Conservation (phyloP, 1,140 invertebrate species). For the Temnothorax curvispinosus region DNA sequence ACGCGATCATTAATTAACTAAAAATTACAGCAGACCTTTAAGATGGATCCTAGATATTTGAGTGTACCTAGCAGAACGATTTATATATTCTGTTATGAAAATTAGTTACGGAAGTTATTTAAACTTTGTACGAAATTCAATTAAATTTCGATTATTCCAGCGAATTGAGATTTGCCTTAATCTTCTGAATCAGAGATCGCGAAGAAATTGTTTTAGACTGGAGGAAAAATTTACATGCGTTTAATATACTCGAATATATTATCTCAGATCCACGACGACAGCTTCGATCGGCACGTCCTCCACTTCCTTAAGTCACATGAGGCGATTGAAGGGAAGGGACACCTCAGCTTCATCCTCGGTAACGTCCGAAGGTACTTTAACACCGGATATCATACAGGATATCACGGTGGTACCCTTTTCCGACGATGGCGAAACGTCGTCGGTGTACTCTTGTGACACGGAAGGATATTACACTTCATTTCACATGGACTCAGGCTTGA, state of each 20-base stretch:
- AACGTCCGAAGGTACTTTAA: constrained; percentile 94
- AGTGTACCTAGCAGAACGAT: background rate
- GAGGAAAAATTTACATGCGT: background rate
- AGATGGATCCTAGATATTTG: background rate
- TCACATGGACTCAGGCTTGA: constrained; percentile 97
- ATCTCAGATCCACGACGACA: constrained; percentile 81
- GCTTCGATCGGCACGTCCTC: constrained; percentile 83
- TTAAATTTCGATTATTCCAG: background rate
- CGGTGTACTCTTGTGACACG: constrained; percentile 97
- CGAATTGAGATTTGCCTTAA: background rate
- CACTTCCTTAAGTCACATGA: constrained; percentile 80
- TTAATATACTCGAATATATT: constrained; percentile 69
- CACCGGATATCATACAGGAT: constrained; percentile 90
- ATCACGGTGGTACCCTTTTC: constrained; percentile 89
- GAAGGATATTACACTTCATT: constrained; percentile 99
- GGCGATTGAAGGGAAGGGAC: constrained; percentile 85
- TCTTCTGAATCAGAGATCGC: background rate
- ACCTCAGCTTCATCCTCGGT: constrained; percentile 93
- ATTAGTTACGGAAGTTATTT: background rate
- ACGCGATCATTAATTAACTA: background rate
- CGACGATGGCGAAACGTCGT: constrained; percentile 96
- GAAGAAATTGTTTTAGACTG: background rate
- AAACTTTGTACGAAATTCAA: background rate
- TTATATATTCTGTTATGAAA: background rate
- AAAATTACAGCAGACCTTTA: background rate